Evolutionary conservation across 2,113 vertebrate genomes (phyloP).

Genomic region (Callionymus lyra): DNA sequence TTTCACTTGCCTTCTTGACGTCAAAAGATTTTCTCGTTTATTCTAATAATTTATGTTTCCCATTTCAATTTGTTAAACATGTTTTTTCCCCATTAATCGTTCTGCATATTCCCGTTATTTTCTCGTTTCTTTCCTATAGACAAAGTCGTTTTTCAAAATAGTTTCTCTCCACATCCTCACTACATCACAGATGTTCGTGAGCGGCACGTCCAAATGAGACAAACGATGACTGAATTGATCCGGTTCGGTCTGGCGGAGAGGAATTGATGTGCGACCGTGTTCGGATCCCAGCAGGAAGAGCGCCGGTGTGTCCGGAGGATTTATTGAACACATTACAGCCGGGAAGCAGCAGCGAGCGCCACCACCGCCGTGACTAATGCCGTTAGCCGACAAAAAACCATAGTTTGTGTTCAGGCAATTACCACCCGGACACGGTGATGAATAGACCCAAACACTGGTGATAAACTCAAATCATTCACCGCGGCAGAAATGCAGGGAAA

Average conservation of each 20-base stretch:
- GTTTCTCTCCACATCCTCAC: slow-evolving; percentile 6
- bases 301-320: slow-evolving; percentile 30
- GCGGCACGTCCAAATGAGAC: slow-evolving; percentile 52
- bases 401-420: slow-evolving; percentile 37
- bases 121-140: too few species aligned
- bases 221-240: slow-evolving; percentile 68
- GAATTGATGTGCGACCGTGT: slow-evolving; percentile 46
- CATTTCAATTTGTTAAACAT: too few species aligned
- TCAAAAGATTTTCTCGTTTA: too few species aligned
- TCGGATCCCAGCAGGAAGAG: slow-evolving; percentile 31
- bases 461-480: slow-evolving; percentile 18
- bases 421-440: slow-evolving; percentile 20
- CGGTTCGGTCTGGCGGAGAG: slow-evolving; percentile 30
- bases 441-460: slow-evolving; percentile 27
- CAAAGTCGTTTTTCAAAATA: too few species aligned
- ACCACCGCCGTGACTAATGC: slow-evolving; percentile 34
- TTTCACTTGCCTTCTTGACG: too few species aligned
- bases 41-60: too few species aligned
- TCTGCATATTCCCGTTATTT: too few species aligned
- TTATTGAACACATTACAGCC: slow-evolving; percentile 51
- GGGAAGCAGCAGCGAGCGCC: slow-evolving; percentile 30
- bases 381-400: slow-evolving; percentile 28
- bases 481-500: slow-evolving; percentile 12
- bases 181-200: slow-evolving; percentile 17
- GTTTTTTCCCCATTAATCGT: too few species aligned